Conservation (phyloP, 2,113 vertebrate genomes). For the Xenopus tropicalis region DNA sequence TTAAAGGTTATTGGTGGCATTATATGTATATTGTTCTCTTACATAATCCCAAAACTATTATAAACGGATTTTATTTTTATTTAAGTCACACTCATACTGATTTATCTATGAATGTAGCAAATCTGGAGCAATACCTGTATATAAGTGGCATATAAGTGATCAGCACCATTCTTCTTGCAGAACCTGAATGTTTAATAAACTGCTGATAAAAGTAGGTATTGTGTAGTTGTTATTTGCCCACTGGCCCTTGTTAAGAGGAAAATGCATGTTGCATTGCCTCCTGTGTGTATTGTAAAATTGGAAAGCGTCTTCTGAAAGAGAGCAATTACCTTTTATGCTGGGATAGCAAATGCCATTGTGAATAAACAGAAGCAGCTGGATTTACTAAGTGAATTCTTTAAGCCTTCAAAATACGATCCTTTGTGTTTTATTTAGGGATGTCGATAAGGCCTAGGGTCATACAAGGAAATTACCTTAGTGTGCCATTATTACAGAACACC, state of each 20-base stretch:
- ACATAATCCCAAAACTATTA: too few species aligned
- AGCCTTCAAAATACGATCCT: not conserved
- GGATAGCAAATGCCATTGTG: constrained; percentile 15
- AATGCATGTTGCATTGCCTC: constrained; percentile 10
- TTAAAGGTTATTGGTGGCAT: too few species aligned
- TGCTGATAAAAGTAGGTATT: not conserved
- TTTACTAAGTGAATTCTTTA: not conserved
- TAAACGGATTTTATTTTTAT: too few species aligned
- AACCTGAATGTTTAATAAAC: constrained; percentile 16
- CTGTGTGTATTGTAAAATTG: constrained; percentile 29
- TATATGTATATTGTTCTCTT: too few species aligned
- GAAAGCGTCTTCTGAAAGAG: constrained; percentile 22
- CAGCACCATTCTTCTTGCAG: not conserved
- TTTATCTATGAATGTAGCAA: not conserved
- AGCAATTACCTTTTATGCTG: constrained; percentile 31
- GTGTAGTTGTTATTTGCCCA: constrained; percentile 16
- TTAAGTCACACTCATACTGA: not conserved
- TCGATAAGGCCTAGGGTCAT: too few species aligned
- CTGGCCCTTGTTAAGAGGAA: constrained; percentile 26
- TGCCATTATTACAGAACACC: too few species aligned
- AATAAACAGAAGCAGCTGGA: constrained; percentile 13
- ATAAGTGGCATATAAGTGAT: too few species aligned
- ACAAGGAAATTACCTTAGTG: too few species aligned
- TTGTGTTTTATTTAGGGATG: not conserved
- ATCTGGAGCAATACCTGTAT: not conserved